Conservation (phyloP, 2,888 invertebrate genomes). For the Drosophila macrospina region DNA sequence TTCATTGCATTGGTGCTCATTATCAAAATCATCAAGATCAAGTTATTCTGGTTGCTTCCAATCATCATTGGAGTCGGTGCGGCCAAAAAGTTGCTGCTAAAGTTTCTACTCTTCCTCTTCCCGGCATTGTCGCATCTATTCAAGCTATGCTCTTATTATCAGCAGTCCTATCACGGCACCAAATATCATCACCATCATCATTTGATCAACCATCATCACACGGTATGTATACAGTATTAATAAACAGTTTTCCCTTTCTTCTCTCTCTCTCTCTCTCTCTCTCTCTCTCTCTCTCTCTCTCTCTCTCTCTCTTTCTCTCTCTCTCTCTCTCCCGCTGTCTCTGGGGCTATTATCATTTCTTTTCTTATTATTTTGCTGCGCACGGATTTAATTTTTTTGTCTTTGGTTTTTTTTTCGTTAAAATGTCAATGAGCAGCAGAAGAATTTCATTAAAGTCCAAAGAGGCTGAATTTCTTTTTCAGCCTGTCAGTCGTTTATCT, state of each 20-base stretch:
- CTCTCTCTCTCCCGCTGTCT: background rate
- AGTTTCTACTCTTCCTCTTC: constrained; percentile 92
- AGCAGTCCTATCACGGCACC: constrained; percentile 89
- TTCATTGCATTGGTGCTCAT: constrained; percentile 91
- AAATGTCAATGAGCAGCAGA: constrained; percentile 39
- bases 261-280: no score
- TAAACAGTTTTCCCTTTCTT: constrained; percentile 7
- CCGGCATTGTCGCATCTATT: constrained; percentile 93
- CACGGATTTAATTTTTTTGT: constrained; percentile 25
- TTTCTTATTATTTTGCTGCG: constrained; percentile 27
- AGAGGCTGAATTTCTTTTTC: constrained; percentile 40
- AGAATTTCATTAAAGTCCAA: constrained; percentile 57
- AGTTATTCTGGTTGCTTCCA: constrained; percentile 92
- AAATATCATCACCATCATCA: constrained; percentile 94
- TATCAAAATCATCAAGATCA: constrained; percentile 92
- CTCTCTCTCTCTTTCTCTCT: background rate
- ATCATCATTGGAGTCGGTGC: constrained; percentile 92
- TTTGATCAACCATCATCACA: constrained; percentile 91
- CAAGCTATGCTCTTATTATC: constrained; percentile 93
- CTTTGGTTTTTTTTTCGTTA: constrained; percentile 13
- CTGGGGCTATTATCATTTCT: constrained; percentile 3
- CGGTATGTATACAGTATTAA: constrained; percentile 83
- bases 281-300: background rate
- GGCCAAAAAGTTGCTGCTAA: constrained; percentile 93
- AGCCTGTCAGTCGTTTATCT: constrained; percentile 1